Conservation (phyloP, 2,797 vertebrate species). For the Nothura maculosa region DNA sequence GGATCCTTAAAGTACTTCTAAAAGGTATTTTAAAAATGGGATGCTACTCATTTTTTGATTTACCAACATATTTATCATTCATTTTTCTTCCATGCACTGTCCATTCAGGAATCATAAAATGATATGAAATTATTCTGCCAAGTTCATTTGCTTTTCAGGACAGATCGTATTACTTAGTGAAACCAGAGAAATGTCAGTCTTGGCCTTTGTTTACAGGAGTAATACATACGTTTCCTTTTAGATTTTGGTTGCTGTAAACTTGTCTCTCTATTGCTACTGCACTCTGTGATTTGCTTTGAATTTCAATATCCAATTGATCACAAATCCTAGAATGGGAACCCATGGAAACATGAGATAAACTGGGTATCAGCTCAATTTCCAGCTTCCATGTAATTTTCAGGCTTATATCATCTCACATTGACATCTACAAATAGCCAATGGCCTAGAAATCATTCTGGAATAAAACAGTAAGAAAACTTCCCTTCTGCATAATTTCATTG, state of each 20-base stretch:
- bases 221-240: background rate
- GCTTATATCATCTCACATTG: background rate
- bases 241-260: background rate
- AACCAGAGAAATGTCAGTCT: background rate
- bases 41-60: background rate
- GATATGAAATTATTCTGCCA: background rate
- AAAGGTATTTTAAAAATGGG: background rate
- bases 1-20: background rate
- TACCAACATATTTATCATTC: background rate
- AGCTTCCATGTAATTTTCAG: background rate
- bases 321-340: background rate
- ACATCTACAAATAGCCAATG: background rate
- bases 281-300: conserved; percentile 1
- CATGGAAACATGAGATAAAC: background rate
- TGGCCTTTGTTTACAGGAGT: background rate
- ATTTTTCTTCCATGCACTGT: background rate
- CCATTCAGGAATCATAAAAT: background rate
- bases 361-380: background rate
- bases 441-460: background rate
- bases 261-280: background rate
- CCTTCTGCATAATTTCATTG: background rate
- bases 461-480: background rate
- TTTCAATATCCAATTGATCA: background rate
- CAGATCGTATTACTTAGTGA: background rate
- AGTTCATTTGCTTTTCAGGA: background rate